These are phyloP conservation scores for Cynocephalus volans DNA, from an alignment of 2,113 vertebrate species.

Conservation along the genomic window DNA sequence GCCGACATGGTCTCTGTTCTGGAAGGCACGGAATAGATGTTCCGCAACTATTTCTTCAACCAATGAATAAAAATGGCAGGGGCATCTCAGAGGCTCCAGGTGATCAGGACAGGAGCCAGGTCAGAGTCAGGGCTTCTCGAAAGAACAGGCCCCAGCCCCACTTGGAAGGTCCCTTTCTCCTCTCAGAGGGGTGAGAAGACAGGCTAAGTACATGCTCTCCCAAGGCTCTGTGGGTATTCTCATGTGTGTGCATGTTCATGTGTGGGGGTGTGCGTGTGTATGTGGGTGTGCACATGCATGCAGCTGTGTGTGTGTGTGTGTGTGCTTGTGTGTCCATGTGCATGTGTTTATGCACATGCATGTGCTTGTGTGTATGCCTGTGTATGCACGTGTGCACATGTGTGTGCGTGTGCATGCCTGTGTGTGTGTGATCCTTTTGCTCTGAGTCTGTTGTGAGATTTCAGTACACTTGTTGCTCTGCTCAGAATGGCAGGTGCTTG, in stretches of 20 bases:
- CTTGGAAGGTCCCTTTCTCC: neutral
- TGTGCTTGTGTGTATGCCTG: too few species aligned
- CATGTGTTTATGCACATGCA: too few species aligned
- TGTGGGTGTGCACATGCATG: too few species aligned
- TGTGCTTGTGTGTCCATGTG: too few species aligned
- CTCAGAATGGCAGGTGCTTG: neutral
- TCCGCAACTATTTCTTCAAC: neutral
- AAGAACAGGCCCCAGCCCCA: neutral
- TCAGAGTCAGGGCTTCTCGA: neutral
- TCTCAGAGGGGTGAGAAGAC: neutral
- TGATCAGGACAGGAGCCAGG: neutral
- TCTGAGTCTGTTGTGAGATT: neutral
- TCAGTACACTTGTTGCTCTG: neutral
- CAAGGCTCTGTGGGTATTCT: too few species aligned
- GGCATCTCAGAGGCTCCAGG: neutral
- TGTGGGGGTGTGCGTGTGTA: neutral
- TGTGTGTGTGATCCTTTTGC: neutral
- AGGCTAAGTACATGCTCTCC: neutral
- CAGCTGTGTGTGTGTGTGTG: neutral
- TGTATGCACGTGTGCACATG: too few species aligned
- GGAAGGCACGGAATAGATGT: neutral
- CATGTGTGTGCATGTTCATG: neutral
- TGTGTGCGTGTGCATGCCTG: too few species aligned
- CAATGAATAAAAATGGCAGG: neutral
- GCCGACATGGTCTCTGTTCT: neutral